Conservation (phyloP, 2,888 invertebrate species). For the Dicycla oo region DNA sequence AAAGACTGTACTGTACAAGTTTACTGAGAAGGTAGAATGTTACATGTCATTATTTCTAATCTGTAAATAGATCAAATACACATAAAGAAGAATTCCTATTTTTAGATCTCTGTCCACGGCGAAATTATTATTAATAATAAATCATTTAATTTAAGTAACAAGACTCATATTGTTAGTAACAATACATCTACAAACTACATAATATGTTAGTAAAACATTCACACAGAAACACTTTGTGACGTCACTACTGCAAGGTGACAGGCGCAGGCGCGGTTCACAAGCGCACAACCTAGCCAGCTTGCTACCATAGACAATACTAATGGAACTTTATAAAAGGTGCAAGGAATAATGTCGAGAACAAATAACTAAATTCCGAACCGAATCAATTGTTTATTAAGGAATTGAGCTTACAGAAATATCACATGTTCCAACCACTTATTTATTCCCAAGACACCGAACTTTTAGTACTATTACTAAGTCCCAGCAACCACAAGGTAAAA, state of each 20-base stretch:
- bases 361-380: background rate
- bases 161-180: too few relatives aligned
- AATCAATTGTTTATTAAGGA: background rate
- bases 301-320: too few relatives aligned
- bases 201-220: too few relatives aligned
- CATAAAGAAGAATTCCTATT: background rate
- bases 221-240: too few relatives aligned
- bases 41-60: background rate
- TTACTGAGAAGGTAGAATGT: background rate
- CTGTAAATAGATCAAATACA: background rate
- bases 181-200: too few relatives aligned
- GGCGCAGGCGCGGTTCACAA: too few relatives aligned
- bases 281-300: too few relatives aligned
- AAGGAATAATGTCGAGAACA: background rate
- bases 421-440: background rate
- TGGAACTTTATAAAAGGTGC: background rate
- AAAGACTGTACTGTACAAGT: background rate
- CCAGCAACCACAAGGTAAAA: background rate
- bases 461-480: background rate
- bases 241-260: too few relatives aligned
- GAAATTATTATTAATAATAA: background rate
- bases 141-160: too few relatives aligned
- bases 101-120: background rate
- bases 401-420: background rate
- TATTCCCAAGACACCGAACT: background rate